Percentiles rank a stretch among this genome's conserved stretches.
phyloP scores from a whole-genome alignment of 2,113 vertebrate species.

The Microcebus lehilahytsara region DNA sequence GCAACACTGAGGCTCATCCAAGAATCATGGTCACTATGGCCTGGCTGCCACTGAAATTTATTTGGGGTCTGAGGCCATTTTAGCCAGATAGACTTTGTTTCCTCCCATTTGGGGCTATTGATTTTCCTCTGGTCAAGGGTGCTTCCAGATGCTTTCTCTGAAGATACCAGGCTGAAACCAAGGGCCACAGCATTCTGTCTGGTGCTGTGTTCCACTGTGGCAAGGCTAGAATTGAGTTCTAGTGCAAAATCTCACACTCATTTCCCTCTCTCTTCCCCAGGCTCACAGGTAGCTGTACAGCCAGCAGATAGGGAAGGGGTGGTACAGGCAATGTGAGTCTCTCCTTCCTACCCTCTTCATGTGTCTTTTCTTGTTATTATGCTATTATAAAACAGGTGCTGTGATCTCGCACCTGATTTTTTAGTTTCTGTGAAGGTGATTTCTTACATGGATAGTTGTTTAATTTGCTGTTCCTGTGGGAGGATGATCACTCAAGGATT shows the following conservation, averaged over 20 bases:
- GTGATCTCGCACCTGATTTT: not conserved
- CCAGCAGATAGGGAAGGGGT: not conserved
- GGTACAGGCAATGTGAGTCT: not conserved
- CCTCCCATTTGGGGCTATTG: not conserved
- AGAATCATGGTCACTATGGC: no score
- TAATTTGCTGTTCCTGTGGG: not conserved
- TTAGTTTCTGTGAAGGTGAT: not conserved
- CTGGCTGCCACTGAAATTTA: not conserved
- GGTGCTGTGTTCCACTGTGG: not conserved
- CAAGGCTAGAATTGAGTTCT: not conserved
- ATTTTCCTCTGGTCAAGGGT: not conserved
- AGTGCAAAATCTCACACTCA: not conserved
- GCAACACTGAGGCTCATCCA: no score
- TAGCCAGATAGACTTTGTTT: not conserved
- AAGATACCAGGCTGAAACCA: not conserved
- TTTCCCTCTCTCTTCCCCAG: not conserved
- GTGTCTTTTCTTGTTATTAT: not conserved
- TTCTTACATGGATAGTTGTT: not conserved
- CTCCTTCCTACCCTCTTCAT: not conserved
- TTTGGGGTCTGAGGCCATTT: not conserved
- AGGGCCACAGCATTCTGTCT: not conserved
- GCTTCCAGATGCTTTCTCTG: not conserved
- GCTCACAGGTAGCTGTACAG: not conserved
- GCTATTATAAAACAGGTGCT: not conserved
- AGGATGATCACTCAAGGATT: not conserved